phyloP scores from a whole-genome alignment of 2,888 invertebrate species.

The Hirtodrosophila confusa region DNA sequence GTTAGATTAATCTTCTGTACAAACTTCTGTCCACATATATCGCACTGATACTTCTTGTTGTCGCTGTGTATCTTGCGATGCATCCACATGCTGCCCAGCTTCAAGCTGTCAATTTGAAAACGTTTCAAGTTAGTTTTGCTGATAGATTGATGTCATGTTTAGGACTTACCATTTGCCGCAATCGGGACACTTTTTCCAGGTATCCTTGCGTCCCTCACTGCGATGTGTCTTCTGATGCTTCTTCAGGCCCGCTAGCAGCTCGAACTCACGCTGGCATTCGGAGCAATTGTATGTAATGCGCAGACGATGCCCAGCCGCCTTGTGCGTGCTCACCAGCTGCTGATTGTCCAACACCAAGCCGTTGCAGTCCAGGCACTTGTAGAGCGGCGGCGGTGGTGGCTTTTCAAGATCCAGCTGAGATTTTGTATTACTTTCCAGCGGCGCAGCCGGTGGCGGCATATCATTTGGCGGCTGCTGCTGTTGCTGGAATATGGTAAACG shows the following conservation, averaged over 20 bases:
- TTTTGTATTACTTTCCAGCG: slow-evolving; percentile 29
- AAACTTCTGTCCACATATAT: slow-evolving; percentile 84
- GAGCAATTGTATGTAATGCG: slow-evolving; percentile 79
- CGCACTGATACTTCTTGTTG: slow-evolving; percentile 84
- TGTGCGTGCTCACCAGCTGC: slow-evolving; percentile 74
- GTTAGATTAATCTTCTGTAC: slow-evolving; percentile 84
- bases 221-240: slow-evolving; percentile 83
- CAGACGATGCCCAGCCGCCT: slow-evolving; percentile 77
- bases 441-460: slow-evolving; percentile 64
- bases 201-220: slow-evolving; percentile 79
- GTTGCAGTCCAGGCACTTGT: slow-evolving; percentile 82
- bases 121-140: background rate
- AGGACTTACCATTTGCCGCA: slow-evolving; percentile 83
- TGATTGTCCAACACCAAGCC: slow-evolving; percentile 69
- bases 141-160: background rate
- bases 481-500: slow-evolving; percentile 67
- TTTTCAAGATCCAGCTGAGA: slow-evolving; percentile 42
- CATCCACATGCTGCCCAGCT: slow-evolving; percentile 84
- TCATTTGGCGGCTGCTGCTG: slow-evolving; percentile 18
- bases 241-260: slow-evolving; percentile 78
- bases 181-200: slow-evolving; percentile 83
- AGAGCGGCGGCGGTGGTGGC: slow-evolving; percentile 64
- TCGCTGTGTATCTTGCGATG: slow-evolving; percentile 84
- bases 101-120: slow-evolving; percentile 70
- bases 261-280: slow-evolving; percentile 82